These are phyloP conservation scores for Hemistola chrysoprasaria DNA, from an alignment of 2,888 invertebrate genomes.

Conservation along the genomic window DNA sequence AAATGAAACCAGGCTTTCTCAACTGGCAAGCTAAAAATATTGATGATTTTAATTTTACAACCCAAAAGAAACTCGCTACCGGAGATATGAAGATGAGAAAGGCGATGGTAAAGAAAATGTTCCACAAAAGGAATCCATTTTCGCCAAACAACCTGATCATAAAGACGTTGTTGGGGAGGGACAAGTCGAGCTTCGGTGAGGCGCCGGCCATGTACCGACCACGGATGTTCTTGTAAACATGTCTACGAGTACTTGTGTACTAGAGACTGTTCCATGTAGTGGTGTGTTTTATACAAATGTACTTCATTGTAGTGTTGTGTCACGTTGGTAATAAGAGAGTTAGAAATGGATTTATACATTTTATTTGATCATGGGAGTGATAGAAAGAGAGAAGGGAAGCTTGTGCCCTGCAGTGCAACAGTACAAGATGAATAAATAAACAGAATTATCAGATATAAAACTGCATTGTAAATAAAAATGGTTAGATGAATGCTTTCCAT, in stretches of 20 bases:
- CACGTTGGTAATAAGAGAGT: conserved; percentile 16
- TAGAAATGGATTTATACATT: conserved; percentile 5
- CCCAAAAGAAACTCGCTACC: conserved; percentile 51
- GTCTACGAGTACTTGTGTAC: conserved; percentile 4
- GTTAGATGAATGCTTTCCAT: no score
- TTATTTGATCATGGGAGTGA: no score
- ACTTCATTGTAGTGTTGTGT: conserved; percentile 32
- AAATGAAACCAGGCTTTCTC: conserved; percentile 35
- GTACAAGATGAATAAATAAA: no score
- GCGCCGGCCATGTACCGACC: conserved; percentile 48
- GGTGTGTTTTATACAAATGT: conserved; percentile 17
- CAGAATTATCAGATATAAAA: no score
- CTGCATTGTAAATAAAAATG: no score
- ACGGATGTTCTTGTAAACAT: conserved; percentile 54
- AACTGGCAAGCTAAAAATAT: no score
- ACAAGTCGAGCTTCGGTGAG: conserved; percentile 56
- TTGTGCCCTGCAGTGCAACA: no score
- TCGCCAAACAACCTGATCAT: conserved; percentile 62
- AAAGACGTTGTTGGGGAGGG: conserved; percentile 61
- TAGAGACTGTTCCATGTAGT: no score
- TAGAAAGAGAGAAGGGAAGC: no score
- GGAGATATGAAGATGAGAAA: conserved; percentile 60
- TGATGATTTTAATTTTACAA: conserved; percentile 45
- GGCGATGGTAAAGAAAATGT: conserved; percentile 61
- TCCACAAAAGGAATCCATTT: conserved; percentile 67